These are phyloP conservation scores for Gibbula magus DNA, from an alignment of 2,888 invertebrate genomes.

Conservation along the genomic window DNA sequence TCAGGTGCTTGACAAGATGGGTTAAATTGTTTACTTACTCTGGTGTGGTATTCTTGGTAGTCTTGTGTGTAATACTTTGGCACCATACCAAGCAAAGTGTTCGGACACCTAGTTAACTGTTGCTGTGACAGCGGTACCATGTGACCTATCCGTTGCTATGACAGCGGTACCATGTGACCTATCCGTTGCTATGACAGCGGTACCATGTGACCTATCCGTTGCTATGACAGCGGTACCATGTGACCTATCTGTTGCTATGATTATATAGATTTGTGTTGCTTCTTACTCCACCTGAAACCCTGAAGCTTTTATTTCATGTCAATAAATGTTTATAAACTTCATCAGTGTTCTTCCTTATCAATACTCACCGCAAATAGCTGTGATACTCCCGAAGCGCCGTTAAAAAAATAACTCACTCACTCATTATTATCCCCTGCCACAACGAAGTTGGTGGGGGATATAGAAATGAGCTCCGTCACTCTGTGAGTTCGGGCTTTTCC, in stretches of 20 bases:
- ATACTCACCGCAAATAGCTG: not conserved
- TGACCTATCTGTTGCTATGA: not conserved
- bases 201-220: not conserved
- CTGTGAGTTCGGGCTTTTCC: no score
- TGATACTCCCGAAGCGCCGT: no score
- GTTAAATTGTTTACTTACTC: not conserved
- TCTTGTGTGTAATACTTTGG: no score
- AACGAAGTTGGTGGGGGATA: no score
- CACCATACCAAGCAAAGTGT: no score
- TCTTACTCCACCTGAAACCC: slow-evolving; percentile 16
- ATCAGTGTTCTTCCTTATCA: not conserved
- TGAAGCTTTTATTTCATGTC: slow-evolving; percentile 19
- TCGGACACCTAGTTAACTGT: no score
- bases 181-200: not conserved
- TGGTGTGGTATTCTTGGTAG: no score
- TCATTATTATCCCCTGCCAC: no score
- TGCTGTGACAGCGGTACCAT: no score
- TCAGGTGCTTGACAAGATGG: slow-evolving; percentile 14
- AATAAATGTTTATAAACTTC: slow-evolving; percentile 18
- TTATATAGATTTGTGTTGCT: slow-evolving; percentile 19
- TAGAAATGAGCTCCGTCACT: no score
- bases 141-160: not conserved
- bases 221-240: not conserved
- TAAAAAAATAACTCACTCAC: no score
- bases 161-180: not conserved